Evolutionary conservation across 2,113 vertebrate genomes (phyloP), one percentile per base, ranked within the genome.

Genomic region (Saguinus midas): DNA sequence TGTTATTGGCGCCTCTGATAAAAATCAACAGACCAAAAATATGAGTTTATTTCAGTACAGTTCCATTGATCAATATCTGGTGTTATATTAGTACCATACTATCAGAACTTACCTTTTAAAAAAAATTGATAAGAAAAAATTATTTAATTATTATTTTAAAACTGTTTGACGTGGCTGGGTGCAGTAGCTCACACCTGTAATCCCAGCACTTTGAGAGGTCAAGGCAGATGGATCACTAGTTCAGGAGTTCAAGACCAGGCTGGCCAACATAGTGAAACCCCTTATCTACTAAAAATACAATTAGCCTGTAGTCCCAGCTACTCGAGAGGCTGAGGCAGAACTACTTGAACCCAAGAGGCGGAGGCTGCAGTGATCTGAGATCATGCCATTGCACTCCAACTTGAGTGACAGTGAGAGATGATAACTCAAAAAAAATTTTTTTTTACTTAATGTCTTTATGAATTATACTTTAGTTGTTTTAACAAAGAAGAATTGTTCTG

Each of bases 381-480:
- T 68, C 66, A 17, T 68, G 66, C 6, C 32, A 8, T 35, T n/a
- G 66, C 32, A 68, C 66, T 68, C 6, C 32, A 6, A 32, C 66
- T 35, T 13, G 0, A 6, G 66, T 14, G 16, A 68, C 32, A n/a
- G 27, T 14, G 11, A 5, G 6, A 68, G 6, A 68, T 2, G 1
- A 32, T 16, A 35, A 16, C 32, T 68, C 32, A 68, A 68, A 68
- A 35, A 68, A 35, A 66, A 52, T 17, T 52, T 17, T 52, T 52
- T 52, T 52, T 52, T 87, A 78, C 50, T 72, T 61, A 83, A 68
- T 58, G 32, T 10, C 50, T 45, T 68, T 64, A 73, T 64, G 52
- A 95, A 79, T 43, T 72, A 61, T 86, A 90, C 10, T 70, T 93
- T 66, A 40, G 48, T 29, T 58, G 45, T 87, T 58, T 82, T 81